Base-by-base conservation (phyloP, 2,113 vertebrate species). In the Notothenia coriiceps region DNA sequence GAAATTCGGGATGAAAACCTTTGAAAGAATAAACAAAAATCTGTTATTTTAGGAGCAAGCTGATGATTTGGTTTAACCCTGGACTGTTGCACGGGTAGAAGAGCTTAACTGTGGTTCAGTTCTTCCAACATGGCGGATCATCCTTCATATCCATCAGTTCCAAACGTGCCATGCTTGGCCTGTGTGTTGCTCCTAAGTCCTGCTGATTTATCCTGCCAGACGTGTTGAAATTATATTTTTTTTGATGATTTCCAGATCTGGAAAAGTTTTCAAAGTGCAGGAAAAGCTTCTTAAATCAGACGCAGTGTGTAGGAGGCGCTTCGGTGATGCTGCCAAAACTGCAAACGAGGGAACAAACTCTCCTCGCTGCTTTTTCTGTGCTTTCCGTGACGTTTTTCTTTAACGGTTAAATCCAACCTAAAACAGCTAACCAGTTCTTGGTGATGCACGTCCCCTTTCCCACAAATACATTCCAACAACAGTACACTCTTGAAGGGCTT, bases 381-480 rank as follows among this genome's bases (percentile, higher is more conserved):
- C n/a, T 52, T 13, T 13, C n/a, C 18, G 22, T 2, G 2, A 22
- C 52, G 15, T 33, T 43, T 49, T 67, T 17, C 51, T 63, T 50
- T 59, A 25, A 55, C 56, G 80, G 83, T 77, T 75, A 84, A 86
- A 69, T 84, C 71, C 85, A 82, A 80, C 85, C 72, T 70, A 0
- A 51, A 62, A 61, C 67, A 56, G 13, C 18, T 47, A 13, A 10
- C 25, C 47, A 49, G 33, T 22, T 71, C 64, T 67, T 69, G 80
- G 68, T 54, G 68, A 70, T 3, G 47, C 13, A 20, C 62, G 61
- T 61, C 62, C 25, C 59, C 12, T 15, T 52, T 70, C 18, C 68
- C 4, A 25, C 11, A 13, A 50, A 59, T 22, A 47, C 6, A 20
- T 70, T 63, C 63, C 10, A 40, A 40, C 52, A 15, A 40, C 43